Evolutionary conservation across 2,888 invertebrate species (phyloP).

Genomic region (Mimachlamys varia): DNA sequence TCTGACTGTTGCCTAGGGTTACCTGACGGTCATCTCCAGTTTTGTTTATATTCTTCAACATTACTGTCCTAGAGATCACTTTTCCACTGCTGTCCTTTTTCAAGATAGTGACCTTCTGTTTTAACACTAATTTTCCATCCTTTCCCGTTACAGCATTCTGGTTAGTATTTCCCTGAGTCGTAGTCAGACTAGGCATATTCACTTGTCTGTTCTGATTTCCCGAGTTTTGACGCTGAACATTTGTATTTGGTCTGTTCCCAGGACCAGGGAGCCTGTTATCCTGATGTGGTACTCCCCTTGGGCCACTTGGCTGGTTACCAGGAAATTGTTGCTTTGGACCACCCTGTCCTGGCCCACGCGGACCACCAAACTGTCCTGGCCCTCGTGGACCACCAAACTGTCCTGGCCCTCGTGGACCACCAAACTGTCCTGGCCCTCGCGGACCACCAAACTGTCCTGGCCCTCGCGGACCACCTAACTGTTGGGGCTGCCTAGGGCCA

Average conservation of each 20-base stretch:
- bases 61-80: constrained; percentile 3
- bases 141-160: not conserved
- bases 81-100: not conserved
- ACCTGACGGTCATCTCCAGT: constrained; percentile 8
- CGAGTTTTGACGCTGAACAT: not conserved
- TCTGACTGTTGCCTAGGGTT: not conserved
- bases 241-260: not conserved
- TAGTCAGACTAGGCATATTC: not conserved
- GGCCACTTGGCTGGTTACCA: not conserved
- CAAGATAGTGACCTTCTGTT: constrained; percentile 1
- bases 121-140: not conserved
- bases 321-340: not conserved
- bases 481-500: constrained; percentile 14
- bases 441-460: no score
- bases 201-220: constrained; percentile 15
- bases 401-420: not conserved
- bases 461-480: constrained; percentile 14
- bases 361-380: not conserved
- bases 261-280: not conserved
- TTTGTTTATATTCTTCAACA: constrained; percentile 14
- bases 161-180: not conserved
- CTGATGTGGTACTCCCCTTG: not conserved
- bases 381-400: not conserved
- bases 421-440: constrained; percentile 4
- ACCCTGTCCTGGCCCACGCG: not conserved